A percentile compares a stretch with the other conserved stretches of the same genome.
These are phyloP conservation scores for Pristionchus japonicus DNA, from an alignment of 2,888 invertebrate species.

Conservation along the genomic window DNA sequence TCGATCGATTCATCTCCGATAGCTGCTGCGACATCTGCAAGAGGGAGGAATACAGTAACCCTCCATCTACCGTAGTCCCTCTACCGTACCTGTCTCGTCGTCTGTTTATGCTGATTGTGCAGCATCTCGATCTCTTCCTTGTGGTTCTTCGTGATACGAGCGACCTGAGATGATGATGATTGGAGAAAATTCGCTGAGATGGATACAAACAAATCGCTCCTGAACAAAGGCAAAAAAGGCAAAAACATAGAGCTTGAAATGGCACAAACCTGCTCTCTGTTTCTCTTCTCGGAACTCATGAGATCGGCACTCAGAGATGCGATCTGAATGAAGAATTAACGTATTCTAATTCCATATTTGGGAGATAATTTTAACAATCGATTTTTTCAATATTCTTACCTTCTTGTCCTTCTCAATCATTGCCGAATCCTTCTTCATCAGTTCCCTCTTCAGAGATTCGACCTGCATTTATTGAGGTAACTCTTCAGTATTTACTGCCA, in stretches of 20 bases:
- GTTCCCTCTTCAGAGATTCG: slow-evolving; percentile 52
- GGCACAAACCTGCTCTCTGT: slow-evolving; percentile 58
- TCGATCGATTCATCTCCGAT: slow-evolving; percentile 27
- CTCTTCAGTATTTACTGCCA: too few relatives aligned
- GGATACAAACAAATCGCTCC: background rate
- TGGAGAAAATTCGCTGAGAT: background rate
- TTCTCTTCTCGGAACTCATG: slow-evolving; percentile 57
- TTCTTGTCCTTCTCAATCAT: slow-evolving; percentile 63
- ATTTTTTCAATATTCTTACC: too few relatives aligned
- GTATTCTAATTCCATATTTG: background rate
- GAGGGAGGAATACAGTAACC: too few relatives aligned
- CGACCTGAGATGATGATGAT: background rate
- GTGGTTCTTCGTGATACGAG: slow-evolving; percentile 32
- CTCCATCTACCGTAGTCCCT: background rate
- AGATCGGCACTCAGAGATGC: slow-evolving; percentile 61
- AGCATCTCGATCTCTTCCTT: slow-evolving; percentile 45
- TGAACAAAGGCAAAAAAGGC: background rate
- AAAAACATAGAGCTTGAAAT: background rate
- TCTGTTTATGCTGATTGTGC: slow-evolving; percentile 23
- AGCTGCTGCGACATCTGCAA: slow-evolving; percentile 30
- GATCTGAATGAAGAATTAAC: slow-evolving; percentile 56
- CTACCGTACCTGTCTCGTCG: slow-evolving; percentile 14
- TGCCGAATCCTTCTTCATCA: slow-evolving; percentile 54
- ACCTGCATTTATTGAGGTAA: background rate
- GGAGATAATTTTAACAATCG: background rate